These are phyloP conservation scores for Siphamia tubifer DNA, from an alignment of 2,113 vertebrate species.

Conservation along the genomic window DNA sequence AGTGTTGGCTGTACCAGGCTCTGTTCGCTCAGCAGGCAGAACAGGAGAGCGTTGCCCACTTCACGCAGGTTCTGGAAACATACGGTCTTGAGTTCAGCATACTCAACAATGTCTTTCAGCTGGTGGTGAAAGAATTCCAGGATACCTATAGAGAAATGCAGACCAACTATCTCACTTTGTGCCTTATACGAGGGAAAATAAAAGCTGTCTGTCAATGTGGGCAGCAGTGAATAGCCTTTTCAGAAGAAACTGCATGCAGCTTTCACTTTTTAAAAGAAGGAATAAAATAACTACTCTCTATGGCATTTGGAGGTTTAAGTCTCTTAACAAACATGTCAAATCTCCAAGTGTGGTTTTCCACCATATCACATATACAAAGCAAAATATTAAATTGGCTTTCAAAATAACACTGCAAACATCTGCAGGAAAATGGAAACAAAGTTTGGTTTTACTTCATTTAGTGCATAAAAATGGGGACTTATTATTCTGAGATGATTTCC, in stretches of 20 bases:
- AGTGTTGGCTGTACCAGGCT: slow-evolving; percentile 81
- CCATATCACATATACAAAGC: too few species aligned
- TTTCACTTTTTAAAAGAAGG: too few species aligned
- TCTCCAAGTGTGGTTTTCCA: too few species aligned
- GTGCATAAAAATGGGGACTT: too few species aligned
- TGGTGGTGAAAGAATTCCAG: slow-evolving; percentile 99
- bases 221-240: not conserved
- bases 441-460: too few species aligned
- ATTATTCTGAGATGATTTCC: too few species aligned
- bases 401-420: too few species aligned
- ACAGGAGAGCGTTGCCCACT: slow-evolving; percentile 96
- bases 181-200: not conserved
- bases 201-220: not conserved
- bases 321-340: too few species aligned
- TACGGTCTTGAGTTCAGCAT: slow-evolving; percentile 96
- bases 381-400: too few species aligned
- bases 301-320: too few species aligned
- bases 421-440: too few species aligned
- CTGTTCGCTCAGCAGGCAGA: slow-evolving; percentile 98
- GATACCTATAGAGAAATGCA: slow-evolving; percentile 82
- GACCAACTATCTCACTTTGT: not conserved
- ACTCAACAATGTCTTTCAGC: slow-evolving; percentile 98
- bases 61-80: slow-evolving; percentile 98
- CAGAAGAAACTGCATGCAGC: not conserved
- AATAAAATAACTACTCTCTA: not conserved